These are phyloP conservation scores for Zaprionus kolodkinae DNA, from an alignment of 1,140 invertebrate species.

Conservation along the genomic window DNA sequence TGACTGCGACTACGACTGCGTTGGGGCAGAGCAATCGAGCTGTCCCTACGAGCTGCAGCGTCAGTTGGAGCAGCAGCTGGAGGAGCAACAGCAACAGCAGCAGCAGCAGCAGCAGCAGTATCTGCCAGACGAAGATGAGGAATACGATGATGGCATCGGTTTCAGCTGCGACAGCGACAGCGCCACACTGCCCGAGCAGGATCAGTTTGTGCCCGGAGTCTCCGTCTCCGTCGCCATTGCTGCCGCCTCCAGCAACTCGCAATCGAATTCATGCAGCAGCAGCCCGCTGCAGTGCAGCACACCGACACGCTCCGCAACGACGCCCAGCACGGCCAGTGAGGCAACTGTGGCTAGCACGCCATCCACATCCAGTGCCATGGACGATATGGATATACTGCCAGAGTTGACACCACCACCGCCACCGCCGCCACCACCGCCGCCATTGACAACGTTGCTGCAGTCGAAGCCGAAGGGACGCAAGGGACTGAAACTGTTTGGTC, in stretches of 20 bases:
- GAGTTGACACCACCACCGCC: slow-evolving; percentile 55
- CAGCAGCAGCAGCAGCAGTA: not conserved
- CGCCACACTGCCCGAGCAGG: slow-evolving; percentile 51
- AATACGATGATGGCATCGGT: slow-evolving; percentile 72
- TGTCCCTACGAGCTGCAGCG: not conserved
- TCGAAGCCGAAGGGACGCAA: not conserved
- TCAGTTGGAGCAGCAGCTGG: not conserved
- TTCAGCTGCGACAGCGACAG: slow-evolving; percentile 76
- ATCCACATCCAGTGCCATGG: slow-evolving; percentile 26
- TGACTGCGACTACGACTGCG: slow-evolving; percentile 56
- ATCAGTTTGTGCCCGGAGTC: slow-evolving; percentile 53
- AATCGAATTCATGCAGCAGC: slow-evolving; percentile 57
- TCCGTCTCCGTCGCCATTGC: slow-evolving; percentile 16
- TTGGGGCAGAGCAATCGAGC: slow-evolving; percentile 15
- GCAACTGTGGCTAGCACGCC: slow-evolving; percentile 11
- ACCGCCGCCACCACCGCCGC: slow-evolving; percentile 34
- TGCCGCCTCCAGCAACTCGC: not conserved
- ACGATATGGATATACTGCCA: slow-evolving; percentile 54
- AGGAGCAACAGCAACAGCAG: not conserved
- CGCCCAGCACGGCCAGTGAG: slow-evolving; percentile 40
- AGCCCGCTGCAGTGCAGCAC: slow-evolving; percentile 66
- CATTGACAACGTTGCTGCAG: not conserved
- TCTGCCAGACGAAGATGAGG: slow-evolving; percentile 49
- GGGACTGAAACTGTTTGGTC: not conserved
- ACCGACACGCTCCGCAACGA: not conserved